A percentile compares a stretch with the other conserved stretches of the same genome.
Evolutionary conservation across 1,140 invertebrate species (phyloP).

Genomic region (Plodia interpunctella): DNA sequence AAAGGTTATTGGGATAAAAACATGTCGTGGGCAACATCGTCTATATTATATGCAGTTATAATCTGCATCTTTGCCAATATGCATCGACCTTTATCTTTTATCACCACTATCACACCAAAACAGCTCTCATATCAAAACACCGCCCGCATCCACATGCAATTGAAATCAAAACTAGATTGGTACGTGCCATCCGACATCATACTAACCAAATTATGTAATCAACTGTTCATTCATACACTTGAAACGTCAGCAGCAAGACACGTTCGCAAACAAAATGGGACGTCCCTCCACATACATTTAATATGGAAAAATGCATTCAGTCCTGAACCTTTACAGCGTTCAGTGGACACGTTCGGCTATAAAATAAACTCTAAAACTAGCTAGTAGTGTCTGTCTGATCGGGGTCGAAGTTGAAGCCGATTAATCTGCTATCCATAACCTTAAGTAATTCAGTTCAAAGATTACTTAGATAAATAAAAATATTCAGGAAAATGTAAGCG

Average conservation of each 20-base stretch:
- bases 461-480: no score
- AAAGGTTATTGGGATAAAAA: no score
- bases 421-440: no score
- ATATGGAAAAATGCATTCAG: slow-evolving; percentile 31
- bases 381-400: no score
- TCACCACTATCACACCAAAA: slow-evolving; percentile 21
- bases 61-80: not conserved
- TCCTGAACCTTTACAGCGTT: slow-evolving; percentile 31
- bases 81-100: not conserved
- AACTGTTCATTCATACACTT: slow-evolving; percentile 32
- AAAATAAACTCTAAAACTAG: slow-evolving; percentile 39
- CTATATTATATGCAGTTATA: no score
- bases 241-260: slow-evolving; percentile 11
- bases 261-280: not conserved
- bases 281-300: slow-evolving; percentile 17
- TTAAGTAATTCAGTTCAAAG: no score
- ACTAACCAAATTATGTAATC: slow-evolving; percentile 49
- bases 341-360: slow-evolving; percentile 34
- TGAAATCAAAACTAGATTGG: slow-evolving; percentile 31
- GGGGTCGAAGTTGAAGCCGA: no score
- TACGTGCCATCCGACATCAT: slow-evolving; percentile 29
- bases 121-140: slow-evolving; percentile 22
- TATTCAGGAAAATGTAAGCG: no score
- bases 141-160: slow-evolving; percentile 31
- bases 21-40: no score